Evolutionary conservation across 2,888 invertebrate species (phyloP), one percentile per base, ranked within the genome.

Genomic region (Synergus itoensis): DNA sequence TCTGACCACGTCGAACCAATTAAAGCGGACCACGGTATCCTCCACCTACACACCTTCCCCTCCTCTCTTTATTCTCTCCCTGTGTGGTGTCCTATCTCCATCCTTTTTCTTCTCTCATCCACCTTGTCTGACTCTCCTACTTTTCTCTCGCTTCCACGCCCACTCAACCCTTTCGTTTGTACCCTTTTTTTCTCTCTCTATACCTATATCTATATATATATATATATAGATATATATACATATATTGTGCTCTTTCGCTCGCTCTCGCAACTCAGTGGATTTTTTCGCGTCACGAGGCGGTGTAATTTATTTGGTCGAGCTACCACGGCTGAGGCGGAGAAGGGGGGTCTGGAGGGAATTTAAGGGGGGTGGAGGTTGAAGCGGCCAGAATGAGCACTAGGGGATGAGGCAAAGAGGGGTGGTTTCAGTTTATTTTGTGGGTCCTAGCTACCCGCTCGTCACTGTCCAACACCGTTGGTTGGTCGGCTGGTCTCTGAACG

Each of bases 281-380:
- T 91, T 91, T 90, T 91, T 91, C 91, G 90, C 90, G 90, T 91
- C 91, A 91, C 91, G 91, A 91, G 90, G 89, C 89, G 89, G 90
- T 91, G 90, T 89, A 90, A 90, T 90, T 90, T 90, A 90, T 91
- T 91, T 91, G 89, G 89, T 86, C 86, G 87, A 90, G 90, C 88
- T 91, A 89, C 89, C 89, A 89, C 88, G 77, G 79, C 81, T 73
- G 82, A 80, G 77, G 65, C 76, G 79, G 78, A 76, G 78, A 79
- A 81, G 77, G 79, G 77, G 75, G 80, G 77, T 77, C 77, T 28
- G 77, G 77, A 60, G 78, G 77, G 80, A 82, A 80, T 75, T 40
- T 43, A 67, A 63, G 80, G 73, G 64, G 62, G 67, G 73, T 69
- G 77, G 81, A 65, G 60, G 80, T 65, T 80, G 82, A 77, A 82